These are phyloP conservation scores for Coleophora flavipennella DNA, from an alignment of 2,888 invertebrate genomes.

Conservation along the genomic window DNA sequence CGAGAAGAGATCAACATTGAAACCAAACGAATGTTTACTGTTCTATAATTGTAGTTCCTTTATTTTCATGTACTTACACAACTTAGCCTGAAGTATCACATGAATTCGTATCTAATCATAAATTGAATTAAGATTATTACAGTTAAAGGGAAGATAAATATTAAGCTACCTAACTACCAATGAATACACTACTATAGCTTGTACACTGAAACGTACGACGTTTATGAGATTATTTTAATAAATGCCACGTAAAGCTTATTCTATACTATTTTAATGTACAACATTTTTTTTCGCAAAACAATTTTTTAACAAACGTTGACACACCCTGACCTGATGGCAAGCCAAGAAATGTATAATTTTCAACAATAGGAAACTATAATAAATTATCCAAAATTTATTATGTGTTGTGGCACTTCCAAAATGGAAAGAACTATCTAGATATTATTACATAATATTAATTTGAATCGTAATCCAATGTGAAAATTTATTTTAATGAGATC, in stretches of 20 bases:
- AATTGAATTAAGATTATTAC: slow-evolving; percentile 31
- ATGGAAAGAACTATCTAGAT: not conserved
- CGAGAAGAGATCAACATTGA: no score
- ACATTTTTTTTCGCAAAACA: slow-evolving; percentile 13
- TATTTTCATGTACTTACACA: slow-evolving; percentile 57
- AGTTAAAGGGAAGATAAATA: slow-evolving; percentile 41
- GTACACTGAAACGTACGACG: slow-evolving; percentile 27
- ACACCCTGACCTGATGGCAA: not conserved
- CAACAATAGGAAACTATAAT: not conserved
- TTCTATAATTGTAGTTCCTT: slow-evolving; percentile 42
- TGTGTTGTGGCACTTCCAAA: not conserved
- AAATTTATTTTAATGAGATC: slow-evolving; percentile 43
- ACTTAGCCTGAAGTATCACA: slow-evolving; percentile 62
- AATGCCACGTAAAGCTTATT: slow-evolving; percentile 34
- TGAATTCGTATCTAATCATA: slow-evolving; percentile 47
- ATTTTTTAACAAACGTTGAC: not conserved
- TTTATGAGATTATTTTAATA: slow-evolving; percentile 38
- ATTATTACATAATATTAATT: not conserved
- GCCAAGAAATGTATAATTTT: not conserved
- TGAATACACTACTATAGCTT: slow-evolving; percentile 33
- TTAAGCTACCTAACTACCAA: slow-evolving; percentile 38
- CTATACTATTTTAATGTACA: slow-evolving; percentile 23
- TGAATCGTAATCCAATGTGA: slow-evolving; percentile 17
- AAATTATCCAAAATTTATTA: not conserved
- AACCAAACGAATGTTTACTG: slow-evolving; percentile 1